Evolutionary conservation across 1,140 invertebrate genomes (phyloP).

Genomic region (Melanaphis sacchari): DNA sequence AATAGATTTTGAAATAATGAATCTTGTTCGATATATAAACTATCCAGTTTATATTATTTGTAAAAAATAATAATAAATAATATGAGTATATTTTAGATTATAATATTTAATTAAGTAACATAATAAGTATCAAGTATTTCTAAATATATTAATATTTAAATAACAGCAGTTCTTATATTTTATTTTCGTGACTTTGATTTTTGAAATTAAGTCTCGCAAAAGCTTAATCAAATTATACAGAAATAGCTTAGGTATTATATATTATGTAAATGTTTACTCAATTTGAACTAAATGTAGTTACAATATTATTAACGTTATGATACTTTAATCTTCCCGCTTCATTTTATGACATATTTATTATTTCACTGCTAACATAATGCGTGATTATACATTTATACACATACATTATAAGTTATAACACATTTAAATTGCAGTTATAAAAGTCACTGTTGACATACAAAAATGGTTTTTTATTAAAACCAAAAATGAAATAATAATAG

Average conservation of each 20-base stretch:
- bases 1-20: no score
- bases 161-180: not conserved
- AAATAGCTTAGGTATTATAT: not conserved
- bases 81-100: not conserved
- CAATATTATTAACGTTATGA: slow-evolving; percentile 27
- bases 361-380: not conserved
- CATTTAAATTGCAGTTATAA: not conserved
- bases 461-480: not conserved
- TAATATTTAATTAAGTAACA: not conserved
- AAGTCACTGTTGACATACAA: not conserved
- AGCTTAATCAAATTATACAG: not conserved
- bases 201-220: not conserved
- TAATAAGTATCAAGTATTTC: not conserved
- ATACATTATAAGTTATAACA: not conserved
- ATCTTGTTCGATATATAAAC: no score
- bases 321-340: slow-evolving; percentile 6
- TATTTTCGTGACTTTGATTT: not conserved
- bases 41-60: no score
- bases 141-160: not conserved
- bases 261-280: not conserved
- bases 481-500: slow-evolving; percentile 11
- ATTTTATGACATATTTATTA: not conserved
- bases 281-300: not conserved
- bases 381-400: not conserved
- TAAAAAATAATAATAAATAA: not conserved